A percentile compares a stretch with the other conserved stretches of the same genome.
phyloP scores from a whole-genome alignment of 2,888 invertebrate genomes.

The Choristoneura rosaceana region DNA sequence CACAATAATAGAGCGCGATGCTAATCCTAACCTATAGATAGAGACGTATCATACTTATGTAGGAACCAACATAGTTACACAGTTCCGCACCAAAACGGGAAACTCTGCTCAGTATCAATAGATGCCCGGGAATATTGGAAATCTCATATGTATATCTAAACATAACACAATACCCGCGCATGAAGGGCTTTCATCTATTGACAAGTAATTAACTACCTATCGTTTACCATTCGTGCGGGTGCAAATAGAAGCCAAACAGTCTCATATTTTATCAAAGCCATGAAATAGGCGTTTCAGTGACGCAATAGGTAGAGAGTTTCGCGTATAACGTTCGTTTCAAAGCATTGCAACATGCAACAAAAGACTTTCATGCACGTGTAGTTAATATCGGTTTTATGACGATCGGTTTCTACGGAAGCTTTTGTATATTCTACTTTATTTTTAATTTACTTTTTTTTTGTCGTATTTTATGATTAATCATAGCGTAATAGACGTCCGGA shows the following conservation, averaged over 20 bases:
- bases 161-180: conserved; percentile 19
- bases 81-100: background rate
- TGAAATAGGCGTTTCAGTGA: conserved; percentile 15
- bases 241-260: conserved; percentile 15
- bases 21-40: background rate
- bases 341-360: conserved; percentile 28
- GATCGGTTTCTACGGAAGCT: background rate
- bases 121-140: background rate
- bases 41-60: background rate
- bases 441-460: background rate
- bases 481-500: background rate
- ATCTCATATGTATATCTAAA: conserved; percentile 10
- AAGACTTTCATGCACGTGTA: conserved; percentile 16
- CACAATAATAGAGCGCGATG: background rate
- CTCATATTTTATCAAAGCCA: conserved; percentile 13
- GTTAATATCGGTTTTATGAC: conserved; percentile 12
- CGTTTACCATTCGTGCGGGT: conserved; percentile 16
- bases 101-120: conserved; percentile 5
- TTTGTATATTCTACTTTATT: background rate
- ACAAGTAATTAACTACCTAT: conserved; percentile 40
- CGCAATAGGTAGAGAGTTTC: conserved; percentile 13
- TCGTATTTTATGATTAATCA: background rate
- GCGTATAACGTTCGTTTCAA: conserved; percentile 9
- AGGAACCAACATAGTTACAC: background rate
- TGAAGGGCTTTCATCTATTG: conserved; percentile 40